phyloP scores from a whole-genome alignment of 2,888 invertebrate genomes.

The Autographa pulchrina region DNA sequence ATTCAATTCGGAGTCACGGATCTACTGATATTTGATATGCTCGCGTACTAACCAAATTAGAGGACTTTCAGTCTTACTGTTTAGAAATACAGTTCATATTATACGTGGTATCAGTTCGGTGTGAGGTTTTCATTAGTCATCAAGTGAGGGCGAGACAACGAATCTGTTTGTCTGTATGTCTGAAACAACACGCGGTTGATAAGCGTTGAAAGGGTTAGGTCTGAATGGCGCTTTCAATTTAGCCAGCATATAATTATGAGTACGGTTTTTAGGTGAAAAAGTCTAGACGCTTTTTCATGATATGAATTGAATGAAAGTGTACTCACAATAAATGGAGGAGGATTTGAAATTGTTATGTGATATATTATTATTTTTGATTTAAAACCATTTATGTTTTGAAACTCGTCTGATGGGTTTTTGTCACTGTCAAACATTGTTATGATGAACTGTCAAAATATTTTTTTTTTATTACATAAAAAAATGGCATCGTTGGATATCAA shows the following conservation, averaged over 20 bases:
- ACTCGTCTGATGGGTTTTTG: neutral
- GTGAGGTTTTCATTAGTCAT: conserved; percentile 80
- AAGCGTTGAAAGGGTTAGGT: conserved; percentile 76
- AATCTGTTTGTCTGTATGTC: conserved; percentile 81
- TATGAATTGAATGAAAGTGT: conserved; percentile 13
- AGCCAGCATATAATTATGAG: conserved; percentile 48
- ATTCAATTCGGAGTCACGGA: conserved; percentile 65
- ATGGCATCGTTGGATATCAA: neutral
- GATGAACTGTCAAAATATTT: neutral
- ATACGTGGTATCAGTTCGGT: conserved; percentile 15
- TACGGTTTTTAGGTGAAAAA: conserved; percentile 24
- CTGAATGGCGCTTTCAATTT: conserved; percentile 73
- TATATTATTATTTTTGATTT: conserved; percentile 11
- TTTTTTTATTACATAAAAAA: conserved; percentile 9
- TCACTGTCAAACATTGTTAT: conserved; percentile 16
- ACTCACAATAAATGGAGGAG: conserved; percentile 10
- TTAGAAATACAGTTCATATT: conserved; percentile 49
- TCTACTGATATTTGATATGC: conserved; percentile 69
- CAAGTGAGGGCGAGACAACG: conserved; percentile 76
- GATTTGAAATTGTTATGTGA: neutral
- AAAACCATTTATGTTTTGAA: neutral
- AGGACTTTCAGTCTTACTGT: conserved; percentile 58
- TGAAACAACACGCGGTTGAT: conserved; percentile 84
- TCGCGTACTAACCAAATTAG: conserved; percentile 15
- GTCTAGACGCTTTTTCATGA: conserved; percentile 32